These are phyloP conservation scores for Gephyroberyx darwinii DNA, from an alignment of 2,797 vertebrate genomes.

Conservation along the genomic window DNA sequence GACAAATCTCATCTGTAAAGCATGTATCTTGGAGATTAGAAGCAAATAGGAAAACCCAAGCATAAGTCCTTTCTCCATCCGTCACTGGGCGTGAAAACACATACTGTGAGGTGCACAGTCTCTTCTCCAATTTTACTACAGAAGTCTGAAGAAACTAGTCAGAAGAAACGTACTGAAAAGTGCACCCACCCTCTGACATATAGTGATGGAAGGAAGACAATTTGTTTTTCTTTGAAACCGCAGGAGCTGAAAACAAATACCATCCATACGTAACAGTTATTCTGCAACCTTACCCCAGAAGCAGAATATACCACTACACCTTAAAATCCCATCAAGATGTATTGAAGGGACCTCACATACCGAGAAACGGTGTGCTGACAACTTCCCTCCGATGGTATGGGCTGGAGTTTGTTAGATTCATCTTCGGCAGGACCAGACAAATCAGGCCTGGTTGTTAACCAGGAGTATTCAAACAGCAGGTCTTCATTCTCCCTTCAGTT, in stretches of 20 bases:
- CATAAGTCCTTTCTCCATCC: conserved; percentile 22
- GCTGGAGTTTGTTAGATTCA: not conserved
- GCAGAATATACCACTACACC: not conserved
- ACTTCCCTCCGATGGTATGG: not conserved
- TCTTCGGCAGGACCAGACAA: not conserved
- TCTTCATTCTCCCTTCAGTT: not conserved
- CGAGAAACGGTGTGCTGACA: no score
- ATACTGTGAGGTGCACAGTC: conserved; percentile 11
- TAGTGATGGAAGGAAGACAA: conserved; percentile 2
- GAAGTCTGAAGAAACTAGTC: not conserved
- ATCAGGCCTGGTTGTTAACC: not conserved
- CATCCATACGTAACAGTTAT: conserved; percentile 23
- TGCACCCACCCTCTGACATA: conserved; percentile 29
- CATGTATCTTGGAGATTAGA: conserved; percentile 41
- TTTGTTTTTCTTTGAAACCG: conserved; percentile 25
- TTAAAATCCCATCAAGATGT: not conserved
- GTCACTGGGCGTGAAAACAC: conserved; percentile 35
- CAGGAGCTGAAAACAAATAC: conserved; percentile 18
- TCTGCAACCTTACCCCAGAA: not conserved
- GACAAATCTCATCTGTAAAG: conserved; percentile 45
- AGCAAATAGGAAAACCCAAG: conserved; percentile 4
- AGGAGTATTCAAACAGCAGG: not conserved
- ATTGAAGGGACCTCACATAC: conserved; percentile 10
- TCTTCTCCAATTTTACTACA: conserved; percentile 15
- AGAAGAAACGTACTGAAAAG: conserved; percentile 18